Percentiles rank a stretch among this genome's conserved stretches.
Conservation (phyloP, 2,797 vertebrate genomes). For the Okamejei kenojei region DNA sequence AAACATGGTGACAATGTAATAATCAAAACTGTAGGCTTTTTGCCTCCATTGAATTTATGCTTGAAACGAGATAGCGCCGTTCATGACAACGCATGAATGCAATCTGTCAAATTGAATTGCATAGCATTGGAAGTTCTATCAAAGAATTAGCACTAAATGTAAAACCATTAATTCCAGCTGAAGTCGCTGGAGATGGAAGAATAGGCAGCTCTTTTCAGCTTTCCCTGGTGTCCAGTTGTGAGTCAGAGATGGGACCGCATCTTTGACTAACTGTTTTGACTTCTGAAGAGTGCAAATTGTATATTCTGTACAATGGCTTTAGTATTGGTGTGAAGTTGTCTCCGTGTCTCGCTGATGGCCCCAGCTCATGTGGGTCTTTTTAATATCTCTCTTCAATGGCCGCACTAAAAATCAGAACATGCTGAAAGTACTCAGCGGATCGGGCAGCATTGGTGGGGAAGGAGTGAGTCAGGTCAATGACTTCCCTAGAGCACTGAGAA, state of each 20-base stretch:
- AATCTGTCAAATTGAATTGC: background rate
- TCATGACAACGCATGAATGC: background rate
- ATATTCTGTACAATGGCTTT: background rate
- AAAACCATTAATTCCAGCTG: slow-evolving; percentile 1
- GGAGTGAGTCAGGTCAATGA: too few relatives aligned
- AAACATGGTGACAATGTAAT: slow-evolving; percentile 1
- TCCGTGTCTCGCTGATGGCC: background rate
- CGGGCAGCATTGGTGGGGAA: too few relatives aligned
- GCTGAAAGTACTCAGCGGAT: too few relatives aligned
- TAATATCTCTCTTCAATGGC: background rate
- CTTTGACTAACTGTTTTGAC: background rate
- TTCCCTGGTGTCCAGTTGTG: background rate
- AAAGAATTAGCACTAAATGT: slow-evolving; percentile 4
- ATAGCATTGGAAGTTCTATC: background rate
- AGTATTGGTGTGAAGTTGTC: background rate
- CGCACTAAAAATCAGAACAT: too few relatives aligned
- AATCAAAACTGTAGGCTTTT: slow-evolving; percentile 2
- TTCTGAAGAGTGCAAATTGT: background rate
- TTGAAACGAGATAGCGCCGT: slow-evolving; percentile 17
- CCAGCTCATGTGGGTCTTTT: background rate
- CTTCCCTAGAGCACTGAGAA: too few relatives aligned
- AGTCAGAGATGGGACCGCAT: background rate
- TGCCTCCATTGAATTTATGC: background rate
- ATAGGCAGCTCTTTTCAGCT: background rate
- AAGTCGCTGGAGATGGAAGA: background rate